phyloP scores from a whole-genome alignment of 2,113 vertebrate genomes.

The Bagarius yarrelli region DNA sequence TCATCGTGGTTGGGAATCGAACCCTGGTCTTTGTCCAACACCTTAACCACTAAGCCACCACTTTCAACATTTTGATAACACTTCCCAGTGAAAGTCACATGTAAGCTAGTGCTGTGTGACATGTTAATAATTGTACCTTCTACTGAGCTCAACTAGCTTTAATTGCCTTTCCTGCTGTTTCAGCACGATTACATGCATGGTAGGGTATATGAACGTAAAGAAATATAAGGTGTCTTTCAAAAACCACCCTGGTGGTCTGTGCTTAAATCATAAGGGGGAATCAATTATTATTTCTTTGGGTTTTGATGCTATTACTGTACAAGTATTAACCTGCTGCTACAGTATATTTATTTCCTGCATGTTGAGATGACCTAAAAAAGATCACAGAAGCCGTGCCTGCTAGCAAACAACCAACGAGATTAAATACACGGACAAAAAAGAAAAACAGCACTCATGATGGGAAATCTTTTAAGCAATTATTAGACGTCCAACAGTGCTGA shows the following conservation, averaged over 20 bases:
- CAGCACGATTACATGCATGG: not conserved
- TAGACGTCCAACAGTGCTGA: not conserved
- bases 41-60: no score
- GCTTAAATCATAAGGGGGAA: not conserved
- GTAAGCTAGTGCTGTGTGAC: not conserved
- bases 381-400: not conserved
- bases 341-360: not conserved
- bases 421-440: not conserved
- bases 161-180: not conserved
- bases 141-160: not conserved
- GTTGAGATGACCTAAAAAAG: not conserved
- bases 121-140: not conserved
- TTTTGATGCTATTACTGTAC: not conserved
- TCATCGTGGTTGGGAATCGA: no score
- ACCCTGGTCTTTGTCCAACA: no score
- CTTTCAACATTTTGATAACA: no score
- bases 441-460: not conserved
- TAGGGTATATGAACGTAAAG: not conserved
- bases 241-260: not conserved
- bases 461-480: slow-evolving; percentile 1
- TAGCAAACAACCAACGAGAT: not conserved
- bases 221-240: not conserved
- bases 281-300: slow-evolving; percentile 3
- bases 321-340: not conserved
- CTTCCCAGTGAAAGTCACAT: not conserved